phyloP scores from a whole-genome alignment of 2,888 invertebrate species.

The Rapana venosa region DNA sequence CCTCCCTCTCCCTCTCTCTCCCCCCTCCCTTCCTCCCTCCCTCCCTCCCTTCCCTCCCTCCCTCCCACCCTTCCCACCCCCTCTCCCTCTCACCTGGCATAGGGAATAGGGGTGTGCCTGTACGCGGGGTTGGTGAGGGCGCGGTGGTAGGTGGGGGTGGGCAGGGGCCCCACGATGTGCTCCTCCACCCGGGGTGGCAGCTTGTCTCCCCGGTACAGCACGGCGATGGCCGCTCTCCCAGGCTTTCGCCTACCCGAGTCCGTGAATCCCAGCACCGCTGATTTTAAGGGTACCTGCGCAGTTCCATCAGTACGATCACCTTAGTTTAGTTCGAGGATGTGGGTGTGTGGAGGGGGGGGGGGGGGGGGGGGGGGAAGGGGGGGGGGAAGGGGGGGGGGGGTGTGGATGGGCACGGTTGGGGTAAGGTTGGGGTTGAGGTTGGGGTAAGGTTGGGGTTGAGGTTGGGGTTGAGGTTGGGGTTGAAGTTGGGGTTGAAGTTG shows the following conservation, averaged over 20 bases:
- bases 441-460: too few species aligned
- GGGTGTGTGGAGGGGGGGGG: too few species aligned
- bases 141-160: constrained; percentile 59
- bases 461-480: too few species aligned
- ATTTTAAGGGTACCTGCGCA: constrained; percentile 62
- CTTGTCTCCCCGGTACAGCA: constrained; percentile 67
- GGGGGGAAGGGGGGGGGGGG: too few species aligned
- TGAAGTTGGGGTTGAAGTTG: too few species aligned
- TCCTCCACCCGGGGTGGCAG: constrained; percentile 67
- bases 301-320: too few species aligned
- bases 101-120: constrained; percentile 64
- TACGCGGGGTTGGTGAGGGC: constrained; percentile 64
- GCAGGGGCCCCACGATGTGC: constrained; percentile 69
- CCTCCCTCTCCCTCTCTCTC: not conserved
- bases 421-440: too few species aligned
- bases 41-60: not conserved
- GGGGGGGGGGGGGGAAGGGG: too few species aligned
- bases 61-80: not conserved
- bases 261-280: constrained; percentile 60
- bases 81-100: constrained; percentile 38
- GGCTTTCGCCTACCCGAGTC: constrained; percentile 62
- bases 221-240: constrained; percentile 65
- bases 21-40: too few species aligned
- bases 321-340: too few species aligned
- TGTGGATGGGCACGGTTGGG: too few species aligned